These are phyloP conservation scores for Gastracanthus pulcherrimus DNA, from an alignment of 2,888 invertebrate species.

Conservation along the genomic window DNA sequence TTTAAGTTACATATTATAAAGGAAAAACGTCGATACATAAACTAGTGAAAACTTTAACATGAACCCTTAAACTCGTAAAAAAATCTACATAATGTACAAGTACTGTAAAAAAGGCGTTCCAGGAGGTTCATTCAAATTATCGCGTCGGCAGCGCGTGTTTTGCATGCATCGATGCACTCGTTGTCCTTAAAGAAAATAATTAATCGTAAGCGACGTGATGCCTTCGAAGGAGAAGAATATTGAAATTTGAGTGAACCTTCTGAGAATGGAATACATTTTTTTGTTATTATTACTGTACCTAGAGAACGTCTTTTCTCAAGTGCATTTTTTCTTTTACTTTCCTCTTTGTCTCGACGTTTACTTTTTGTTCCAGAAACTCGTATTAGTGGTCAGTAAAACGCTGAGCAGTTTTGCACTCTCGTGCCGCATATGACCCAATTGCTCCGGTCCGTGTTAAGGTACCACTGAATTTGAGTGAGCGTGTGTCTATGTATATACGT, in stretches of 20 bases:
- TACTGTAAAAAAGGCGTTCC: conserved; percentile 53
- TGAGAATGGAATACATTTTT: conserved; percentile 48
- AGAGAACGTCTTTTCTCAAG: conserved; percentile 19
- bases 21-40: conserved; percentile 46
- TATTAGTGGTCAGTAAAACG: conserved; percentile 46
- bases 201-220: not conserved
- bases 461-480: conserved; percentile 13
- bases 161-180: not conserved
- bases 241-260: conserved; percentile 38
- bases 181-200: conserved; percentile 26
- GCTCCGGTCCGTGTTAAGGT: conserved; percentile 19
- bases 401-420: conserved; percentile 32
- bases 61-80: conserved; percentile 53
- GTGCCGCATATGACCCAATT: conserved; percentile 39
- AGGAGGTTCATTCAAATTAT: conserved; percentile 42
- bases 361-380: conserved; percentile 11
- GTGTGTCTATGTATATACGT: too few relatives aligned
- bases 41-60: conserved; percentile 54
- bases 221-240: not conserved
- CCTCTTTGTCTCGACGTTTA: not conserved
- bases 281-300: conserved; percentile 1
- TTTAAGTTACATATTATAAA: conserved; percentile 1
- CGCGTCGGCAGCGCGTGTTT: not conserved
- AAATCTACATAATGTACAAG: conserved; percentile 57
- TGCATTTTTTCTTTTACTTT: conserved; percentile 7